Base-by-base conservation (phyloP, 23 tunicate species). In the Trididemnum nubilum region DNA sequence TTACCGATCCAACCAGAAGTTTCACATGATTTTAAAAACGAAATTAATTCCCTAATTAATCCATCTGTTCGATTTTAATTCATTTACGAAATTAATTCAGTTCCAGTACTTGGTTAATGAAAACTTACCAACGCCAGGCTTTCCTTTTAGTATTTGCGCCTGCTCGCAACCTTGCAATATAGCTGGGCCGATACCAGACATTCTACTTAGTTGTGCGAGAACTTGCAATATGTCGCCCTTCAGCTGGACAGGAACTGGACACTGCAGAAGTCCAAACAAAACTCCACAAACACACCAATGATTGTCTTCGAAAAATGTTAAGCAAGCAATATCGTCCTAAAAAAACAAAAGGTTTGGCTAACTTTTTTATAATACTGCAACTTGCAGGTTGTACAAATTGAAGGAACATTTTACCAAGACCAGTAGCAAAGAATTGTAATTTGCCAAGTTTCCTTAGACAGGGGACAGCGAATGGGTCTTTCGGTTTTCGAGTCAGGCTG, bases 311-410 rank as follows among this genome's bases (percentile, higher is more conserved):
- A 83, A 84, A n/a, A 93, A 57, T 0, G 85, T 58, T 31, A 81
- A 39, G 74, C 98, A 88, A 2, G 93, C 89, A 29, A 84, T 87
- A 38, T 93, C 93, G 71, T 93, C 98, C 98, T 93, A 77, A 67
- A 33, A 61, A 49, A 49, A 49, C 57, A 49, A 49, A 49, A 49
- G 15, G 12, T 49, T 49, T 49, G 12, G 57, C 57, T 9, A 18
- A 49, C 12, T 49, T 49, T 49, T 18, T 49, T 49, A 49, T 49
- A 9, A 49, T 49, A 9, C 18, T 49, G 57, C n/a, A n/a, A n/a
- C n/a, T n/a, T n/a, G n/a, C n/a, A n/a, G n/a, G n/a, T n/a, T n/a
- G n/a, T n/a, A n/a, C n/a, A n/a, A n/a, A n/a, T n/a, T n/a, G n/a
- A n/a, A n/a, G n/a, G n/a, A n/a, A n/a, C n/a, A n/a, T n/a, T n/a